These are phyloP conservation scores for Pluvialis apricaria DNA, from an alignment of 2,113 vertebrate species.

Conservation along the genomic window DNA sequence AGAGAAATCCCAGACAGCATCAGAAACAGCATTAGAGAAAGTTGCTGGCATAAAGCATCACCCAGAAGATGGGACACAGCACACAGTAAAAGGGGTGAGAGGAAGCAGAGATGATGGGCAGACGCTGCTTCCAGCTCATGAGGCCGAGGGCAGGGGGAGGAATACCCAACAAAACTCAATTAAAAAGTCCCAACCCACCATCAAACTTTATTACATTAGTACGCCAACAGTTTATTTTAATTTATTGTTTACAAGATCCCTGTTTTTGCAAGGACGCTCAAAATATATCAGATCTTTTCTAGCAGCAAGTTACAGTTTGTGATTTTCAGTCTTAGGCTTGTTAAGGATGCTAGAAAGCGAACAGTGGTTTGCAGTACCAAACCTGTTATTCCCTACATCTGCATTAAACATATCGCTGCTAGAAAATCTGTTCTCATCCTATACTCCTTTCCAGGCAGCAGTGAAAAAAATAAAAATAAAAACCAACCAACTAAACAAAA, in stretches of 20 bases:
- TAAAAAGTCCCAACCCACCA: neutral
- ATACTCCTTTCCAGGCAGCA: neutral
- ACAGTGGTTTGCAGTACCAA: neutral
- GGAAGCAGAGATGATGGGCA: neutral
- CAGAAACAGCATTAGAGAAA: neutral
- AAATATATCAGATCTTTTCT: neutral
- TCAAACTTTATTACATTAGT: neutral
- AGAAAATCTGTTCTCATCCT: neutral
- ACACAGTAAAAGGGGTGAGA: rapidly evolving
- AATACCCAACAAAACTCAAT: neutral
- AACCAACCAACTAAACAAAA: neutral
- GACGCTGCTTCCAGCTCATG: neutral
- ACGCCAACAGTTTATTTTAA: neutral
- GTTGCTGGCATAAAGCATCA: neutral
- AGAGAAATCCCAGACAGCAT: neutral
- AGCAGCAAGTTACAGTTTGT: neutral
- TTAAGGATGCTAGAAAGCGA: neutral
- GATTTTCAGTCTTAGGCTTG: neutral
- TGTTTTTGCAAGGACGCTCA: neutral
- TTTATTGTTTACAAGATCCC: neutral
- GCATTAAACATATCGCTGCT: neutral
- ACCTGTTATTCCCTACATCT: neutral
- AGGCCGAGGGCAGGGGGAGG: rapidly evolving
- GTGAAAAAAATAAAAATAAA: neutral
- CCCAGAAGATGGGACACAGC: neutral